Conservation (phyloP, 2,797 vertebrate species). For the Ctenopoma kingsleyae region DNA sequence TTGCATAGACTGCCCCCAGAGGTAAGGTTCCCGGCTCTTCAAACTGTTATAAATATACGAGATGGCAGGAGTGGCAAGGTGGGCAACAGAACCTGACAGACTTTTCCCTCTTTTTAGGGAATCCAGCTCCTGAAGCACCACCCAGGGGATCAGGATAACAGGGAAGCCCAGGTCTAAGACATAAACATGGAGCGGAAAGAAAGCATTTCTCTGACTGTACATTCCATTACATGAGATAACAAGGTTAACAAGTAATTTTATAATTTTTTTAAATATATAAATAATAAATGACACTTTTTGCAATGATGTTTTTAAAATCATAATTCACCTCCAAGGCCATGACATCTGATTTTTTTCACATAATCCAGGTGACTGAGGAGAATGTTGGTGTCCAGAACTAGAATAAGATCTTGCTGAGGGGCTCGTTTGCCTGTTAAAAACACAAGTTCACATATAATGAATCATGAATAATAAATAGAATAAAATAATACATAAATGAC, state of each 20-base stretch:
- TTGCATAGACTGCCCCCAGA: conserved; percentile 96
- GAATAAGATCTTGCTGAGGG: conserved; percentile 82
- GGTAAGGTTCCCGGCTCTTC: conserved; percentile 84
- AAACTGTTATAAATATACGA: conserved; percentile 90
- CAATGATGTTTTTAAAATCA: not conserved
- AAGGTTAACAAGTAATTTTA: too few relatives aligned
- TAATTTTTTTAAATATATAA: too few relatives aligned
- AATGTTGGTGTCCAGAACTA: conserved; percentile 95
- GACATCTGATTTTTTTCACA: conserved; percentile 87
- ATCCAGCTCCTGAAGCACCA: conserved; percentile 95
- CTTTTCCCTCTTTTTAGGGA: conserved; percentile 88
- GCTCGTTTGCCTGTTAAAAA: conserved; percentile 75
- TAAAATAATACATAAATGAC: rapidly evolving
- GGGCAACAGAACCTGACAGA: conserved; percentile 81
- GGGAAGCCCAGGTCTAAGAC: conserved; percentile 85
- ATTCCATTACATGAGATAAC: not conserved
- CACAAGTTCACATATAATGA: not conserved
- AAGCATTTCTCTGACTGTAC: not conserved
- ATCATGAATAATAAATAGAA: rapidly evolving
- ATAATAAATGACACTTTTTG: not conserved
- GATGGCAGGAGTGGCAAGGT: conserved; percentile 90
- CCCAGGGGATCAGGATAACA: conserved; percentile 93
- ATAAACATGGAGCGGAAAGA: not conserved
- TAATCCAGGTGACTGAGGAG: conserved; percentile 94
- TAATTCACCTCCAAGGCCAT: conserved; percentile 87